A percentile compares a stretch with the other conserved stretches of the same genome.
These are phyloP conservation scores for Glandiceps talaboti DNA, from an alignment of 53 echinoderm and acorn worm species.

Conservation along the genomic window DNA sequence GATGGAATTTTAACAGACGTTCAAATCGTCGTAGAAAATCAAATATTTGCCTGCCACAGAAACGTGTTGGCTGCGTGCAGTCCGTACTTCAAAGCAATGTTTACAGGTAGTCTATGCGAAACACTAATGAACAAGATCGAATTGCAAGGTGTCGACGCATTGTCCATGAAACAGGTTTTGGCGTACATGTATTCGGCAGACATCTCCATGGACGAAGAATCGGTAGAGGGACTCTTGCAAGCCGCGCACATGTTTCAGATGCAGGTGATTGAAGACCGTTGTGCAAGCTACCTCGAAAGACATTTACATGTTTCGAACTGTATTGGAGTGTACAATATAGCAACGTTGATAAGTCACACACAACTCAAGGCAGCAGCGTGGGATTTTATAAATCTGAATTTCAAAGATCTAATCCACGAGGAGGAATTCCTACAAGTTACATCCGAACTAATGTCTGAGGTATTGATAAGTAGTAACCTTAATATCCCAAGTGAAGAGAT, in stretches of 20 bases:
- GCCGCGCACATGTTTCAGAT: conserved; percentile 60
- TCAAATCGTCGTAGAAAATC: conserved; percentile 23
- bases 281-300: conserved; percentile 65
- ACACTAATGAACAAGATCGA: conserved; percentile 11
- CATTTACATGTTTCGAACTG: conserved; percentile 53
- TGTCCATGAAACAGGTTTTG: conserved; percentile 30
- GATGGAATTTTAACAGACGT: conserved; percentile 44
- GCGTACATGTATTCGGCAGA: conserved; percentile 61
- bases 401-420: conserved; percentile 16
- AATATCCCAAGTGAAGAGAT: conserved; percentile 32
- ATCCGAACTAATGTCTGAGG: conserved; percentile 6
- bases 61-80: conserved; percentile 60
- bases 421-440: conserved; percentile 39
- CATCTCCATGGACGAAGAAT: conserved; percentile 28
- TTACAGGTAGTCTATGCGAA: conserved; percentile 53
- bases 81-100: conserved; percentile 69
- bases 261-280: conserved; percentile 42
- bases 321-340: conserved; percentile 56
- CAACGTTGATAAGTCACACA: conserved; percentile 27
- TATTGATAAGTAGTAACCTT: conserved; percentile 17
- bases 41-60: conserved; percentile 45
- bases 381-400: conserved; percentile 67
- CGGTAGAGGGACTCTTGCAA: conserved; percentile 53
- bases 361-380: conserved; percentile 46
- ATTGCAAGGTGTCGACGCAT: conserved; percentile 38